Evolutionary conservation across 2,888 invertebrate genomes (phyloP).

Genomic region (Polymixis flavicincta): DNA sequence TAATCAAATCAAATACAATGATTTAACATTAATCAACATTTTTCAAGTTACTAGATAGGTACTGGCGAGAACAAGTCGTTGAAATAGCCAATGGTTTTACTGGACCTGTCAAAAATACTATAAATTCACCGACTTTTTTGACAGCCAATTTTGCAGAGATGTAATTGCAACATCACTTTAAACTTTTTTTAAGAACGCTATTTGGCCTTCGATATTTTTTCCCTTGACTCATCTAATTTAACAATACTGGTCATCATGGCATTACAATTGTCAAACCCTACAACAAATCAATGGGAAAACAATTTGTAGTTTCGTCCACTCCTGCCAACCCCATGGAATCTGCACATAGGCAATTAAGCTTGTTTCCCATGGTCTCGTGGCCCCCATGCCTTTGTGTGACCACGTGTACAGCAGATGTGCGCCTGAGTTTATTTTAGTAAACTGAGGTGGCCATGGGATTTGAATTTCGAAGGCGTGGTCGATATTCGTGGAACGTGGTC

Average conservation of each 20-base stretch:
- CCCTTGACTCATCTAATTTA: too few species aligned
- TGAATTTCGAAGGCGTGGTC: conserved; percentile 19
- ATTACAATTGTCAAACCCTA: conserved; percentile 2
- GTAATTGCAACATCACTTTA: too few species aligned
- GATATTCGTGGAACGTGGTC: conserved; percentile 33
- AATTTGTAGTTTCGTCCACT: conserved; percentile 42
- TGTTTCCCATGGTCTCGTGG: conserved; percentile 71
- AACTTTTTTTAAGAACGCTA: too few species aligned
- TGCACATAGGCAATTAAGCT: conserved; percentile 62
- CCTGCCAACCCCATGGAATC: conserved; percentile 52
- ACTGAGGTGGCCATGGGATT: conserved; percentile 57
- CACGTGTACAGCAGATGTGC: conserved; percentile 86
- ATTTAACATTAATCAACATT: background rate
- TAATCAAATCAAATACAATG: too few species aligned
- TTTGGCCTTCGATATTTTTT: too few species aligned
- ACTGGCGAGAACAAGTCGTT: background rate
- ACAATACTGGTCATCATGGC: background rate
- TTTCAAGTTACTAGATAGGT: background rate
- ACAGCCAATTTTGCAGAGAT: too few species aligned
- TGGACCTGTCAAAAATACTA: too few species aligned
- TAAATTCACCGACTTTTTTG: too few species aligned
- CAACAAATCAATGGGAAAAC: conserved; percentile 35
- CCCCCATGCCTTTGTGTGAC: conserved; percentile 73
- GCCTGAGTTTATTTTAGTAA: conserved; percentile 75
- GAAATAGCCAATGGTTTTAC: background rate